Evolutionary conservation across 1,140 invertebrate genomes (phyloP).

Genomic region (Fopius arisanus): DNA sequence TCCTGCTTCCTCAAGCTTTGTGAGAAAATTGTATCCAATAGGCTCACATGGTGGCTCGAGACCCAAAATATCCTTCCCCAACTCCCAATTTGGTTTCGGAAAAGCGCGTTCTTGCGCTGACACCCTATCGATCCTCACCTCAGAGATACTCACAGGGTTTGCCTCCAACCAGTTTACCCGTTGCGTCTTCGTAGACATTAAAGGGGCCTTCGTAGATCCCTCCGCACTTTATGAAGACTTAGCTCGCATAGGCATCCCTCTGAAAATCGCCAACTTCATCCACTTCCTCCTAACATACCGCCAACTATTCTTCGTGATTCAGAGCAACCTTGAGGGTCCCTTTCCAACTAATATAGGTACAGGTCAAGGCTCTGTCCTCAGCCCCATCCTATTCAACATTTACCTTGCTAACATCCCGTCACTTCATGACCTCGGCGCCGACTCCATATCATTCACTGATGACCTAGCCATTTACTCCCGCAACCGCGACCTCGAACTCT

Average conservation of each 20-base stretch:
- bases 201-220: constrained; percentile 33
- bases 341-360: not conserved
- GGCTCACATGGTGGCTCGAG: constrained; percentile 30
- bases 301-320: not conserved
- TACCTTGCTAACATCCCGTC: not conserved
- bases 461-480: not conserved
- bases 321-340: not conserved
- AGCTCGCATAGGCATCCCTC: not conserved
- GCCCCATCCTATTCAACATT: not conserved
- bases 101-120: constrained; percentile 26
- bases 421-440: not conserved
- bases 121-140: constrained; percentile 19
- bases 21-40: constrained; percentile 32
- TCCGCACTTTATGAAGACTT: not conserved
- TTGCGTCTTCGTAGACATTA: constrained; percentile 32
- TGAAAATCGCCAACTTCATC: not conserved
- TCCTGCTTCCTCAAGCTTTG: constrained; percentile 33
- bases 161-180: constrained; percentile 1
- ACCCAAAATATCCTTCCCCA: constrained; percentile 17
- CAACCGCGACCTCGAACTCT: not conserved
- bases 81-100: constrained; percentile 33
- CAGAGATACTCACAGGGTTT: not conserved
- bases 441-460: not conserved
- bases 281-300: not conserved
- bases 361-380: not conserved